Percentiles rank a stretch among this genome's conserved stretches.
phyloP scores from a whole-genome alignment of 2,888 invertebrate genomes.

The Psococerastis gibbosa region DNA sequence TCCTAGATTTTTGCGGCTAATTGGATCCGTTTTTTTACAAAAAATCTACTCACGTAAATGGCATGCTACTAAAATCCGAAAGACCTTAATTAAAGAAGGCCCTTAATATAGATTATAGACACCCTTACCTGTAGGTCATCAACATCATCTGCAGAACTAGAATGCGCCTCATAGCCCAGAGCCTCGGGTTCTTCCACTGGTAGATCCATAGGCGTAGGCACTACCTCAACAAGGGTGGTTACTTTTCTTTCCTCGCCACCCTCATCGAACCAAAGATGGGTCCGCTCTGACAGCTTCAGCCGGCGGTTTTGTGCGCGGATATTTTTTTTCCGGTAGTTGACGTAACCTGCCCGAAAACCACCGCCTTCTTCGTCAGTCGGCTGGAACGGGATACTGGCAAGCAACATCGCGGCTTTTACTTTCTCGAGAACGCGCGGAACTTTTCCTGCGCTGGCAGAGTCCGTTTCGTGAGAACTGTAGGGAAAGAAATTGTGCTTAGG shows the following conservation, averaged over 20 bases:
- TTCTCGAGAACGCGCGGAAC: too few relatives aligned
- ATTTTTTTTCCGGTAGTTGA: slow-evolving; percentile 42
- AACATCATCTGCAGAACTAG: slow-evolving; percentile 4
- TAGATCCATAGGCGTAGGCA: not conserved
- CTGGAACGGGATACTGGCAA: slow-evolving; percentile 16
- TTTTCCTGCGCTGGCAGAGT: too few relatives aligned
- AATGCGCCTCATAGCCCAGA: slow-evolving; percentile 6
- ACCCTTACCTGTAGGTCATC: not conserved
- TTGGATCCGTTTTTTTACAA: too few relatives aligned
- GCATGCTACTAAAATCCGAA: too few relatives aligned
- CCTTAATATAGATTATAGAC: not conserved
- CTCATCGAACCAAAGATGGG: slow-evolving; percentile 2
- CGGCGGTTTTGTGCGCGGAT: slow-evolving; percentile 36
- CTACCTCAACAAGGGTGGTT: not conserved
- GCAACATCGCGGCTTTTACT: slow-evolving; percentile 5
- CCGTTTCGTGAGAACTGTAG: too few relatives aligned
- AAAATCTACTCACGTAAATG: too few relatives aligned
- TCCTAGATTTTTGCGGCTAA: too few relatives aligned
- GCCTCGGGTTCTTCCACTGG: not conserved
- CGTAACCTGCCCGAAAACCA: slow-evolving; percentile 28
- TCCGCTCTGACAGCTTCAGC: slow-evolving; percentile 18
- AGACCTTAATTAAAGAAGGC: too few relatives aligned
- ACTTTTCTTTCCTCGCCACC: not conserved
- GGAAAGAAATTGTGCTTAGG: too few relatives aligned
- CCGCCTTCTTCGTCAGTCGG: slow-evolving; percentile 22